Evolutionary conservation across 2,888 invertebrate genomes (phyloP), one percentile per base, ranked within the genome.

Genomic region (Alentia gelatinosa): DNA sequence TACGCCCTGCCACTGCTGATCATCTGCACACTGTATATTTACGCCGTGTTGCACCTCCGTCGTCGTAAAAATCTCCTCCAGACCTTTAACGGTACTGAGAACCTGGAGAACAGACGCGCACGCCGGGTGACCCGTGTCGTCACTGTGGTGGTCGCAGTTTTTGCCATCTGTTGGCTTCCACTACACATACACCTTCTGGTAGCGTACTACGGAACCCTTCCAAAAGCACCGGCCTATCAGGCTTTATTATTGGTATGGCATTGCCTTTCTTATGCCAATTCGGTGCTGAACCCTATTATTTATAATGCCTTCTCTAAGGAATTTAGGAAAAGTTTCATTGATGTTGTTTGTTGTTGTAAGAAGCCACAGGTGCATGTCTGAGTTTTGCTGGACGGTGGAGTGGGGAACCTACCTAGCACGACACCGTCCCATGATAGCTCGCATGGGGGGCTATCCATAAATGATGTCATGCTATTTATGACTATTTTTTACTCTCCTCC

Each of bases 181-280:
- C 75, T 91, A 23, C 91, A 91, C 50, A 75, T 91, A 40, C 91
- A 91, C 88, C 89, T 91, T 19, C 39, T 91, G 39, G 50, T 91
- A 4, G 89, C 91, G 4, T 86, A 90, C 63, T 89, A 89, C 35
- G 56, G 47, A 9, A 79, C 1, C 15, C 23, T 79, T 30, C 91
- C 89, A 0, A 47, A 50, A 33, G 5, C n/a, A 15, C 33, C 26
- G n/a, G 56, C 35, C 1, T 91, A 89, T 37, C 30, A 79, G n/a
- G 42, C 83, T 7, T n/a, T 91, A 4, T 37, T 89, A 7, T 19
- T 91, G n/a, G 35, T 91, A 1, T 91, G 91, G 89, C 89, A 91
- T 35, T 47, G 47, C 19, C 37, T 91, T n/a, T 35, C 83, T 12
- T 91, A 75, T 40, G 26, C 75, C 23, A 68, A 89, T 26, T 91